Evolutionary conservation across 2,888 invertebrate species (phyloP), one percentile per base, ranked within the genome.

Genomic region (Platypus cylindrus): DNA sequence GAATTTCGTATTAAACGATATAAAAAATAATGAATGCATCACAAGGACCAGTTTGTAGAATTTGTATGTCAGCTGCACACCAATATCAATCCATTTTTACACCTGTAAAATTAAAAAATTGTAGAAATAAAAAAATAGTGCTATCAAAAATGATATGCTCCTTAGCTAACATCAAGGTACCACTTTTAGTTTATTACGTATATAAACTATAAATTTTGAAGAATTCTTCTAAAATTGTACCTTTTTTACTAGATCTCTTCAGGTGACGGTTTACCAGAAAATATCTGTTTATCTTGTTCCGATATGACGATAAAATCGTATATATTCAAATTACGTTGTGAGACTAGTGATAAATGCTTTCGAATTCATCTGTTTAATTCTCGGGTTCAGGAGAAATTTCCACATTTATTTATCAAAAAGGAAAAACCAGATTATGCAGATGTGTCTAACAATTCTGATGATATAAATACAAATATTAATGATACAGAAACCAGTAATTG

Each of bases 201-300:
- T 34, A 17, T 3, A 11, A 28, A 29, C 27, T 3, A 20, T 23
- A 16, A 14, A 22, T 20, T 22, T 24, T 24, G 12, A 24, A 24
- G 20, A 7, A 20, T 5, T 9, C 9, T 20, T 7, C n/a, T 24
- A 24, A 24, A 5, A 24, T n/a, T 5, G n/a, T 30, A 32, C 37
- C 38, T 37, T 37, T 29, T 39, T 41, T 53, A 52, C 15, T 38
- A 58, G 58, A 55, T 65, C 34, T 55, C 57, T 11, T 41, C 56
- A 12, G 65, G 65, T 24, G 75, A 77, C 59, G 69, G 69, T 23
- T 52, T 77, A 34, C 75, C 76, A 1, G 70, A 73, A 48, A 64
- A 64, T 34, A 59, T 77, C 30, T 78, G 77, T 48, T 48, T 58
- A 41, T 56, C 61, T 5, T 78, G 77, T 53, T 62, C 65, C 1